phyloP scores from a whole-genome alignment of 53 echinoderm and acorn worm genomes.

The Crossaster papposus region DNA sequence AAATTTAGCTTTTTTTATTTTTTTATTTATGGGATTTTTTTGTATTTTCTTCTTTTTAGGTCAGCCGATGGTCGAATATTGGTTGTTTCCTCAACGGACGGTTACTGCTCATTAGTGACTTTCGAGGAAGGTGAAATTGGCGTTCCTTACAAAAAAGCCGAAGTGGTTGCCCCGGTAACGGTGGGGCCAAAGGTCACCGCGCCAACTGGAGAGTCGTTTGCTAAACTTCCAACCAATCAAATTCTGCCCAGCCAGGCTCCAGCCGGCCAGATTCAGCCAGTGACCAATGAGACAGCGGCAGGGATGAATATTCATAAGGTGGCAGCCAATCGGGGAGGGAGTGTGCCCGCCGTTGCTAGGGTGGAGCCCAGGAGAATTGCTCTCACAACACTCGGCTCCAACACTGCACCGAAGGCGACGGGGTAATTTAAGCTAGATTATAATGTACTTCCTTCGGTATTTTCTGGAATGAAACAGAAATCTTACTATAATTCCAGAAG shows the following conservation, averaged over 20 bases:
- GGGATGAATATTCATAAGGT: conserved; percentile 30
- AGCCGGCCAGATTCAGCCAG: conserved; percentile 2
- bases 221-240: conserved; percentile 11
- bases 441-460: neutral
- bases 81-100: conserved; percentile 87
- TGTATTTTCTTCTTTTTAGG: conserved; percentile 52
- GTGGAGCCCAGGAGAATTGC: conserved; percentile 37
- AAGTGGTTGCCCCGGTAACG: conserved; percentile 29
- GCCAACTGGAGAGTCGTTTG: neutral
- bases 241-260: conserved; percentile 26
- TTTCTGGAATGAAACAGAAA: neutral
- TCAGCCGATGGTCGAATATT: conserved; percentile 77
- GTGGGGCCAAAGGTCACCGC: conserved; percentile 25
- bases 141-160: conserved; percentile 62
- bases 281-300: conserved; percentile 21
- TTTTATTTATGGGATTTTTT: neutral
- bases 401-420: conserved; percentile 1
- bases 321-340: conserved; percentile 44
- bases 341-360: conserved; percentile 14
- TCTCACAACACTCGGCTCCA: conserved; percentile 16
- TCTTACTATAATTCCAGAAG: no score
- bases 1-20: neutral
- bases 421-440: conserved; percentile 42
- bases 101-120: conserved; percentile 84
- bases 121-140: conserved; percentile 92